These are phyloP conservation scores for Muscicapa striata DNA, from an alignment of 2,797 vertebrate genomes.

Conservation along the genomic window DNA sequence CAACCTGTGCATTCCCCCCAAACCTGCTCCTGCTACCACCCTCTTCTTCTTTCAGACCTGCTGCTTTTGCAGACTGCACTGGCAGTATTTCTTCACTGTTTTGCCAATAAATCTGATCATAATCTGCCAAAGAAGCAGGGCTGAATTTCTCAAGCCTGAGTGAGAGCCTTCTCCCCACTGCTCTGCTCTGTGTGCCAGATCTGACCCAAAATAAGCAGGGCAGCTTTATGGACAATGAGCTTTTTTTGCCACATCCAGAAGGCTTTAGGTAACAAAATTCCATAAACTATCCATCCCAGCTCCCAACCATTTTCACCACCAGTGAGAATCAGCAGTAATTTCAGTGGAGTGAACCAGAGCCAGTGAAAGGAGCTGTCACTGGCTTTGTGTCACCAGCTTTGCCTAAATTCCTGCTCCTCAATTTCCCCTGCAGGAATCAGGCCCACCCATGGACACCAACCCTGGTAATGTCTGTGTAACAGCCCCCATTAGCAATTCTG, in stretches of 20 bases:
- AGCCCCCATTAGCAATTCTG: neutral
- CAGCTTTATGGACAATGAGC: neutral
- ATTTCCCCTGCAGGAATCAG: neutral
- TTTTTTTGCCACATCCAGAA: neutral
- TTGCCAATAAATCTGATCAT: neutral
- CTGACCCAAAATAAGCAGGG: neutral
- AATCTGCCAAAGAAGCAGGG: neutral
- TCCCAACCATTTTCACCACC: neutral
- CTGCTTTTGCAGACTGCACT: neutral
- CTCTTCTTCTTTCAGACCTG: neutral
- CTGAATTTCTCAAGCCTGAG: accelerated
- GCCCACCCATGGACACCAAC: neutral
- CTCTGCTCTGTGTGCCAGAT: neutral
- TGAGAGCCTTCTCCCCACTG: neutral
- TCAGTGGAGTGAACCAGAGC: neutral
- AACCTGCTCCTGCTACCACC: neutral
- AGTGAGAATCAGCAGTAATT: neutral
- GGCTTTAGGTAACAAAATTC: neutral
- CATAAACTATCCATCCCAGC: neutral
- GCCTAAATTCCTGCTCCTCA: neutral
- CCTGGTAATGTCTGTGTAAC: neutral
- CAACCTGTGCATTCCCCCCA: neutral
- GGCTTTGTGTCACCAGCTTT: neutral
- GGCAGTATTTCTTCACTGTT: neutral
- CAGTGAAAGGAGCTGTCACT: neutral